Evolutionary conservation across 1,140 invertebrate species (phyloP).

Genomic region (Drosophila biarmipes): DNA sequence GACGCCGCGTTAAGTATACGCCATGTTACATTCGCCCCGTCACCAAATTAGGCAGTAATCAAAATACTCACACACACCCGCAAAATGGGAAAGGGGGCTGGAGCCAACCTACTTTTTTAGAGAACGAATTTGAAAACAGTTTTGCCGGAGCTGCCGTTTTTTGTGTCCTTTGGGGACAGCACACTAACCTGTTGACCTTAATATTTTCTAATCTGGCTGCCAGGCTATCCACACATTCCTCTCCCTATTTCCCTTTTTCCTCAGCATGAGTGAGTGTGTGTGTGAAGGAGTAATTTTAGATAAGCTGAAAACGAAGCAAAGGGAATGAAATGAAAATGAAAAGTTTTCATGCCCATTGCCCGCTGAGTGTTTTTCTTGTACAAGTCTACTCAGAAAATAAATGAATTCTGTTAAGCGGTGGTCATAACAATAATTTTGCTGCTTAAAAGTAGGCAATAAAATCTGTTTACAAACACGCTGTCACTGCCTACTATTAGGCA

Average conservation of each 20-base stretch:
- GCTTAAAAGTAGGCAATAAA: background rate
- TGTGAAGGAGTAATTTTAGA: slow-evolving; percentile 73
- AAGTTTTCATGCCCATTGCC: slow-evolving; percentile 33
- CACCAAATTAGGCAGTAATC: slow-evolving; percentile 82
- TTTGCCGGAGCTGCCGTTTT: slow-evolving; percentile 56
- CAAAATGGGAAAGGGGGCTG: slow-evolving; percentile 26
- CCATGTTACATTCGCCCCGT: slow-evolving; percentile 67
- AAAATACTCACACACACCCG: slow-evolving; percentile 62
- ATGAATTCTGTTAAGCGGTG: background rate
- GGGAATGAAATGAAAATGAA: slow-evolving; percentile 56
- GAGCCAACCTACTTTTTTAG: slow-evolving; percentile 65
- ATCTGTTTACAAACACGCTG: too few species aligned
- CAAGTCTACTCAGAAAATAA: background rate
- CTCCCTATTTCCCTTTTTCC: slow-evolving; percentile 5
- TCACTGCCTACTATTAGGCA: background rate
- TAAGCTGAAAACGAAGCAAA: slow-evolving; percentile 71
- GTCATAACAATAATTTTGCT: background rate
- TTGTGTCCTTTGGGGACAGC: slow-evolving; percentile 76
- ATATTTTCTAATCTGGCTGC: slow-evolving; percentile 81
- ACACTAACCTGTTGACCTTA: slow-evolving; percentile 83
- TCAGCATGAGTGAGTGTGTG: slow-evolving; percentile 14
- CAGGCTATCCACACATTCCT: slow-evolving; percentile 43
- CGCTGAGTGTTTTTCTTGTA: slow-evolving; percentile 2
- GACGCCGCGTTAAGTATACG: slow-evolving; percentile 76
- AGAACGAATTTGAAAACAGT: slow-evolving; percentile 67